These are phyloP conservation scores for Pholis gunnellus DNA, from an alignment of 2,113 vertebrate genomes.

Conservation along the genomic window DNA sequence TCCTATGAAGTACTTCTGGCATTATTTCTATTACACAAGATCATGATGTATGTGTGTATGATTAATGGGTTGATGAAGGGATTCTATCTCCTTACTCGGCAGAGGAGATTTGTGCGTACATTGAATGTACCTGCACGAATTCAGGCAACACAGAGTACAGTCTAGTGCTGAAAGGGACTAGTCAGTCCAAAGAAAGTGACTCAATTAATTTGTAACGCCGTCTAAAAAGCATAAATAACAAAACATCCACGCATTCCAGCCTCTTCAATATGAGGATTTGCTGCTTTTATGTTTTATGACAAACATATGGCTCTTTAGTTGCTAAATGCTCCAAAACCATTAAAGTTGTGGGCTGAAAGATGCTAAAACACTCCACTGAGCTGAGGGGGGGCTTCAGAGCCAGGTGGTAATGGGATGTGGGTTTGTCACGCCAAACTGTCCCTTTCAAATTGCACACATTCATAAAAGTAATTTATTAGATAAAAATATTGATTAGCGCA, in stretches of 20 bases:
- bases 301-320: neutral
- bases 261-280: neutral
- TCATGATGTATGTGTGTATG: neutral
- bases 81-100: neutral
- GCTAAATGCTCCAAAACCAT: neutral
- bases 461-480: neutral
- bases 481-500: neutral
- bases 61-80: slow-evolving; percentile 1
- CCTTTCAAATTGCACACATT: neutral
- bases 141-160: neutral
- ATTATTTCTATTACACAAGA: neutral
- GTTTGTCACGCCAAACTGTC: too few species aligned
- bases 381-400: neutral
- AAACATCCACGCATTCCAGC: neutral
- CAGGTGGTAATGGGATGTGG: too few species aligned
- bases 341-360: neutral
- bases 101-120: neutral
- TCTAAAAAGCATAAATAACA: neutral
- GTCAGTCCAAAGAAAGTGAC: neutral
- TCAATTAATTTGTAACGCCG: neutral
- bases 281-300: neutral
- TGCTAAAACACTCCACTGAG: neutral
- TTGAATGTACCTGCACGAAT: neutral
- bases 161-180: neutral
- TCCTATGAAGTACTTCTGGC: neutral